A percentile compares a stretch with the other conserved stretches of the same genome.
These are phyloP conservation scores for Amiota mariae DNA, from an alignment of 2,888 invertebrate genomes.

Conservation along the genomic window DNA sequence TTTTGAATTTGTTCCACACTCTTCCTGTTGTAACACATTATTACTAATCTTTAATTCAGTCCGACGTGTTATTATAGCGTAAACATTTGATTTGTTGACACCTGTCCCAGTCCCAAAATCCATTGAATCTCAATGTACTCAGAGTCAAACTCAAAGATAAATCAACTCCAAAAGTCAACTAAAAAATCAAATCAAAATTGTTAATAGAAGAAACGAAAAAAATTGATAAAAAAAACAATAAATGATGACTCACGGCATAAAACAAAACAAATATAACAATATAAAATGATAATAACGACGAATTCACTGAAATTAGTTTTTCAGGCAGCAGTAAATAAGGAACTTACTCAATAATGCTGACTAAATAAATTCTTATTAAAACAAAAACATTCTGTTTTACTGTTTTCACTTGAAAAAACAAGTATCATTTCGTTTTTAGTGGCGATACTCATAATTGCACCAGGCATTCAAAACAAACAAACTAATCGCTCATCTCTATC, in stretches of 20 bases:
- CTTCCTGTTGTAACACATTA: slow-evolving; percentile 32
- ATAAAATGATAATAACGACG: too few species aligned
- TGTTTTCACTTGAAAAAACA: too few species aligned
- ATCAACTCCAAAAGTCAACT: not conserved
- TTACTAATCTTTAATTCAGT: slow-evolving; percentile 44
- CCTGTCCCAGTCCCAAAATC: slow-evolving; percentile 34
- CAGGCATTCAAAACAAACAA: too few species aligned
- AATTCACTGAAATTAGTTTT: too few species aligned
- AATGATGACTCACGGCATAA: slow-evolving; percentile 6
- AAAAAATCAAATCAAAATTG: not conserved
- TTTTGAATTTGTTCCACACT: slow-evolving; percentile 30
- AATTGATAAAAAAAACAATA: not conserved
- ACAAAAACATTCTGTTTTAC: too few species aligned
- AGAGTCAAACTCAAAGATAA: slow-evolving; percentile 24
- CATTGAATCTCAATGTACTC: slow-evolving; percentile 35
- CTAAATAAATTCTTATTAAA: too few species aligned
- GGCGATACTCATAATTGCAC: too few species aligned
- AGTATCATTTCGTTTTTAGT: too few species aligned
- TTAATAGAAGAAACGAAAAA: too few species aligned
- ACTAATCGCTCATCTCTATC: too few species aligned
- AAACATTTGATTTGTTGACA: slow-evolving; percentile 44
- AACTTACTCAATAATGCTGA: too few species aligned
- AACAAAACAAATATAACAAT: not conserved
- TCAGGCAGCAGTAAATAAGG: too few species aligned
- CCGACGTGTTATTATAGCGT: slow-evolving; percentile 51